Base-by-base conservation (phyloP, 2,113 vertebrate species). In the Ceuthmochares aereus region DNA sequence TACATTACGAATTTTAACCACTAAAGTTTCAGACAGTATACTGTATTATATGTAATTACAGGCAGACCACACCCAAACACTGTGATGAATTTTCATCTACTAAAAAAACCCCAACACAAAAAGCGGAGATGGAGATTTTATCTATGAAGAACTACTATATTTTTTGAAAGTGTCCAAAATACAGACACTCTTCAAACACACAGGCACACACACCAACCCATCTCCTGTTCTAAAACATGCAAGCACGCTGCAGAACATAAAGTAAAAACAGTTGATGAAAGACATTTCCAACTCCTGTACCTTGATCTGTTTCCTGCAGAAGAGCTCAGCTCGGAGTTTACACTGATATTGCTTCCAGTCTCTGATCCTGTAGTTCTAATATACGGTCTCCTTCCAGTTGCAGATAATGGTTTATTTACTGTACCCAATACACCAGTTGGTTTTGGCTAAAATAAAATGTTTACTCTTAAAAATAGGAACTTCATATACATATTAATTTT, bases 391-490 rank as follows among this genome's bases (percentile, higher is more conserved):
- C 99, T 99, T 92, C 99, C 99, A 36, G 99, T 98, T 90, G 99
- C 99, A 23, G 99, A 99, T 82, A 99, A 98, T 22, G 99, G 98
- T 93, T 99, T 99, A 96, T 99, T 99, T 91, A 99, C 99, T 51
- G 99, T 97, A 85, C 98, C 99, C 87, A 99, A 96, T 63, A 99
- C 99, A 45, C 98, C 98, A 7, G 99, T 97, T 87, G 98, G 98
- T 97, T 99, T 99, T 60, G 99, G 99, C 99, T 99, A 95, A 77
- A 95, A 96, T 60, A 55, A 96, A 75, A 96, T 3, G 30, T 42
- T 96, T 74, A 74, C 74, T 94, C 68, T 89, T 89, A 70, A 22
- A 89, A 87, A 63, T 10, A 36, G 6, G 16, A 82, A 80, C n/a
- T 78, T 64, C n/a, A 76, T 25, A 87, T 20, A 87, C 5, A 20